These are phyloP conservation scores for Xenus cinereus DNA, from an alignment of 2,113 vertebrate genomes.

Conservation along the genomic window DNA sequence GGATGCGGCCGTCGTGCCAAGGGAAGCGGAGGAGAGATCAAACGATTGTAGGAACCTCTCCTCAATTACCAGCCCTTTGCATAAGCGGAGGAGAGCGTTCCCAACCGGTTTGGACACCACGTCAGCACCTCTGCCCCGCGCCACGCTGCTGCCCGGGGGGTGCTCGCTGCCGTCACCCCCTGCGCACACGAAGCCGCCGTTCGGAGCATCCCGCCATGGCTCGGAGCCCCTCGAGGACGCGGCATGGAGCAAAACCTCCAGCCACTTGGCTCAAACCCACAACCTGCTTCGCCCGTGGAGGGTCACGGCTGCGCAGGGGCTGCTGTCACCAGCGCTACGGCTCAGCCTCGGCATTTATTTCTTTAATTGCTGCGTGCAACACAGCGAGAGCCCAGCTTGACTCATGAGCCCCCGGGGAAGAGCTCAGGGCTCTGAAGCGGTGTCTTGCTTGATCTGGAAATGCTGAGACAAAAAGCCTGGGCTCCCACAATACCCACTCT, in stretches of 20 bases:
- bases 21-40: slow-evolving; percentile 46
- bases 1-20: slow-evolving; percentile 24
- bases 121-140: not conserved
- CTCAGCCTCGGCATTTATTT: not conserved
- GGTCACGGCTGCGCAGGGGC: not conserved
- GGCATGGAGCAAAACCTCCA: not conserved
- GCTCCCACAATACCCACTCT: not conserved
- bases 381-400: not conserved
- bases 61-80: not conserved
- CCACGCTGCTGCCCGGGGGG: not conserved
- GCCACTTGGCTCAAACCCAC: not conserved
- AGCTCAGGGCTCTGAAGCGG: not conserved
- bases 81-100: not conserved
- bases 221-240: fast-evolving
- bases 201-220: fast-evolving
- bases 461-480: not conserved
- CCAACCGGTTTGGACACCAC: not conserved
- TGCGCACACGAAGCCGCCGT: fast-evolving
- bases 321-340: not conserved
- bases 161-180: not conserved
- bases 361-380: not conserved
- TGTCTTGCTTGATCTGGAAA: not conserved
- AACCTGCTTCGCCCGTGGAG: not conserved
- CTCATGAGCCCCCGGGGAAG: not conserved
- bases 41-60: not conserved